phyloP scores from a whole-genome alignment of 2,888 invertebrate species.

The Brenthis hecate region DNA sequence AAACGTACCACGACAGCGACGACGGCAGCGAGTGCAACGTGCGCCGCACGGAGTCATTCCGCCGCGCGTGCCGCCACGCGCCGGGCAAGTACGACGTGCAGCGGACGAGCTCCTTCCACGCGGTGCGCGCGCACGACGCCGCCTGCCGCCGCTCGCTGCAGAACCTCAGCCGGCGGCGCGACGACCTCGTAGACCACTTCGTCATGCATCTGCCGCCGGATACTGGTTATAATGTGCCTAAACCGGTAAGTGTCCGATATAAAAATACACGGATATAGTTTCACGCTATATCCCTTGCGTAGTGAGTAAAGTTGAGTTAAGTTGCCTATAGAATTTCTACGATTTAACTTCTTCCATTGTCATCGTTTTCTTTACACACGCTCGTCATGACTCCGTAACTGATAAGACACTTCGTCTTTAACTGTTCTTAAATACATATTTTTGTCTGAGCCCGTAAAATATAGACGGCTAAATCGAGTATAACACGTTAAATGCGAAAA shows the following conservation, averaged over 20 bases:
- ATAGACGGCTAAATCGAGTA: too few relatives aligned
- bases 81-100: conserved; percentile 65
- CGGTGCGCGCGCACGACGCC: conserved; percentile 56
- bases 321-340: too few relatives aligned
- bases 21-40: conserved; percentile 74
- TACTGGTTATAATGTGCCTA: conserved; percentile 63
- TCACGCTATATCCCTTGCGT: too few relatives aligned
- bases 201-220: conserved; percentile 72
- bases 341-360: too few relatives aligned
- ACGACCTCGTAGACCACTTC: conserved; percentile 71
- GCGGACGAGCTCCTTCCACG: conserved; percentile 71
- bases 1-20: conserved; percentile 72
- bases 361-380: too few relatives aligned
- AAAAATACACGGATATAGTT: too few relatives aligned
- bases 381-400: too few relatives aligned
- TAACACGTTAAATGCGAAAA: too few relatives aligned
- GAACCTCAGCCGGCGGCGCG: conserved; percentile 67
- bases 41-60: conserved; percentile 69
- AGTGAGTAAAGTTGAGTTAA: too few relatives aligned
- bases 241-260: conserved; percentile 55
- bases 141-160: conserved; percentile 72
- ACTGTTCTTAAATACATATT: too few relatives aligned
- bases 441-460: too few relatives aligned
- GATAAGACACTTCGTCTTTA: too few relatives aligned
- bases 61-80: conserved; percentile 57